Conservation (phyloP, 2,113 vertebrate species). For the Hippocampus mohnikei region DNA sequence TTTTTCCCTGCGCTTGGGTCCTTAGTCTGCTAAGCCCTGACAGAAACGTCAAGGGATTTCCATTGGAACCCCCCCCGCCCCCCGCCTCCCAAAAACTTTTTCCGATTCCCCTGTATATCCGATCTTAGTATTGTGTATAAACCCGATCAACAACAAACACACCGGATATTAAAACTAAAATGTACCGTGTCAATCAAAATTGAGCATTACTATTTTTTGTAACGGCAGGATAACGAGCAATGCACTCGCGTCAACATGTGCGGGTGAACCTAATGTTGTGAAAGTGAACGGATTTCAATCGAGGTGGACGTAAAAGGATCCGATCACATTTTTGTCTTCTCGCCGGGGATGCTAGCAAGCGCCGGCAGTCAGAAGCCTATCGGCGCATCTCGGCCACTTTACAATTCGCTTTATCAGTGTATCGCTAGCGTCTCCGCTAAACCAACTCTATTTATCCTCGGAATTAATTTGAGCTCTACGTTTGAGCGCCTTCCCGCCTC, state of each 20-base stretch:
- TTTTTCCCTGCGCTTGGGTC: too few species aligned
- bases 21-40: too few species aligned
- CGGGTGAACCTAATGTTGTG: not conserved
- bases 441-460: slow-evolving; percentile 61
- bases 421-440: slow-evolving; percentile 49
- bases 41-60: not conserved
- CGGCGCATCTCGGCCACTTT: slow-evolving; percentile 53
- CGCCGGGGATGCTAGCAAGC: slow-evolving; percentile 36
- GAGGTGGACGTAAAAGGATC: slow-evolving; percentile 29
- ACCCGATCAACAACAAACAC: not conserved
- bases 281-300: slow-evolving; percentile 6
- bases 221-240: not conserved
- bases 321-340: slow-evolving; percentile 53
- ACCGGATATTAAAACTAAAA: not conserved
- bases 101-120: not conserved
- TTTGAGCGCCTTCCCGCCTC: slow-evolving; percentile 32
- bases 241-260: not conserved
- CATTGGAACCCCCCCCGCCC: not conserved
- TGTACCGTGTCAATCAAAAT: not conserved
- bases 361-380: slow-evolving; percentile 42
- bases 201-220: not conserved
- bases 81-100: too few species aligned
- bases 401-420: slow-evolving; percentile 59
- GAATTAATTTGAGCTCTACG: slow-evolving; percentile 45
- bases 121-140: not conserved